Conservation (phyloP, 2,797 vertebrate genomes). For the Chloroceryle amazona region DNA sequence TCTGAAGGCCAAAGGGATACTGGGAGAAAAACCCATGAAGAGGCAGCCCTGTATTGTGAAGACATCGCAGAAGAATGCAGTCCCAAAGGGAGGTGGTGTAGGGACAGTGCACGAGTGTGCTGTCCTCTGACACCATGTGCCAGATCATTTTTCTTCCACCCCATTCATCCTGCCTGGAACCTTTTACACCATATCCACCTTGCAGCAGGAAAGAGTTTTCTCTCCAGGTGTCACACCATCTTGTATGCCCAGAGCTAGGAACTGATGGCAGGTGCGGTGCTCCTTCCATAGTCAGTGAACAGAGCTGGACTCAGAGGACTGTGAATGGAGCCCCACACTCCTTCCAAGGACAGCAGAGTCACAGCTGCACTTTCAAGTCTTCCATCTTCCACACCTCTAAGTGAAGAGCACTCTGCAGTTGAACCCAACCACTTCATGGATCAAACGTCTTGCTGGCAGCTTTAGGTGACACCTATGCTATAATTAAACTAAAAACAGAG, state of each 20-base stretch:
- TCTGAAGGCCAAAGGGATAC: background rate
- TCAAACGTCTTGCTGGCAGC: accelerated
- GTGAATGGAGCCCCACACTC: background rate
- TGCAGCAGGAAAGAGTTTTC: accelerated
- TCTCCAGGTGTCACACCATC: background rate
- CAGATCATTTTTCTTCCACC: background rate
- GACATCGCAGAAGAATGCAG: background rate
- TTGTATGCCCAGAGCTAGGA: background rate
- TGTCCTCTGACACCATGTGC: background rate
- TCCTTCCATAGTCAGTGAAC: background rate
- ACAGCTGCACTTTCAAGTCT: background rate
- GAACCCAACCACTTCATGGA: background rate
- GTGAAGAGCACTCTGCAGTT: background rate
- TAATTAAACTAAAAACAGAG: background rate
- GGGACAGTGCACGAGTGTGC: background rate
- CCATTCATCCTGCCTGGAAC: background rate
- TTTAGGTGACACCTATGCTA: background rate
- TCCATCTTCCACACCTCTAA: accelerated
- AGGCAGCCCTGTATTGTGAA: background rate
- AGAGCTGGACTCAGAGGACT: background rate
- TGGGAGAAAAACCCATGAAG: background rate
- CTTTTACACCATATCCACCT: accelerated
- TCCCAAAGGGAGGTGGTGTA: background rate
- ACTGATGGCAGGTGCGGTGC: accelerated
- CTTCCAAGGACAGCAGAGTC: background rate